Evolutionary conservation across 2,113 vertebrate genomes (phyloP).

Genomic region (Pelusios castaneus): DNA sequence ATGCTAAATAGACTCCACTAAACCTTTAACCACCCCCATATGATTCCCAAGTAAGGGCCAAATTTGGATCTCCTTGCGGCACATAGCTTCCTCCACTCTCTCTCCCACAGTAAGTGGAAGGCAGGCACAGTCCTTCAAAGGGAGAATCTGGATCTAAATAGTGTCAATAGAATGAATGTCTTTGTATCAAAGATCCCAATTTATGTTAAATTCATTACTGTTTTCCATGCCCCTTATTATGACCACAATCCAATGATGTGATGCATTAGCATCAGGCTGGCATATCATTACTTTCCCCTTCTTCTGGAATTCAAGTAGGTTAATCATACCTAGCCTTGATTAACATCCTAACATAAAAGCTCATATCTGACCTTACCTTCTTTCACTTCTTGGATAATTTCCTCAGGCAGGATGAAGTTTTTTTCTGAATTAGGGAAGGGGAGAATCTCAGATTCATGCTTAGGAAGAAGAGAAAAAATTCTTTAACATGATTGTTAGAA

Average conservation of each 20-base stretch:
- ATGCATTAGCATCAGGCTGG: neutral
- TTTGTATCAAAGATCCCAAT: neutral
- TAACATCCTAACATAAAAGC: neutral
- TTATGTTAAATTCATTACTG: neutral
- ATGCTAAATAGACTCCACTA: neutral
- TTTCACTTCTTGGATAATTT: slow-evolving; percentile 97
- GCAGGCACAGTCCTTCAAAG: neutral
- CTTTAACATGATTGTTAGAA: neutral
- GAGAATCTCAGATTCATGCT: slow-evolving; percentile 98
- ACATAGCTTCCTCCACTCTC: fast-evolving
- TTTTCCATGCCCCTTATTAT: neutral
- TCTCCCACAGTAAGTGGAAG: too few relatives aligned
- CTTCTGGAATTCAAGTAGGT: neutral
- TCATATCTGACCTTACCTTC: slow-evolving; percentile 84
- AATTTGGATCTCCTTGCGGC: neutral
- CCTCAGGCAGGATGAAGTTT: slow-evolving; percentile 94
- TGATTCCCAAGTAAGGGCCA: neutral
- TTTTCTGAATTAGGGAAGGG: slow-evolving; percentile 96
- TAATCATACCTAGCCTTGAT: neutral
- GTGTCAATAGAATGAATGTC: neutral
- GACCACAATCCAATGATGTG: neutral
- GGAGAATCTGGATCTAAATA: neutral
- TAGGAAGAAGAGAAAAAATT: slow-evolving; percentile 31
- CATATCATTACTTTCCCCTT: fast-evolving
- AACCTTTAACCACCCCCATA: neutral